These are phyloP conservation scores for Selene dorsalis DNA, from an alignment of 2,797 vertebrate species.

Conservation along the genomic window DNA sequence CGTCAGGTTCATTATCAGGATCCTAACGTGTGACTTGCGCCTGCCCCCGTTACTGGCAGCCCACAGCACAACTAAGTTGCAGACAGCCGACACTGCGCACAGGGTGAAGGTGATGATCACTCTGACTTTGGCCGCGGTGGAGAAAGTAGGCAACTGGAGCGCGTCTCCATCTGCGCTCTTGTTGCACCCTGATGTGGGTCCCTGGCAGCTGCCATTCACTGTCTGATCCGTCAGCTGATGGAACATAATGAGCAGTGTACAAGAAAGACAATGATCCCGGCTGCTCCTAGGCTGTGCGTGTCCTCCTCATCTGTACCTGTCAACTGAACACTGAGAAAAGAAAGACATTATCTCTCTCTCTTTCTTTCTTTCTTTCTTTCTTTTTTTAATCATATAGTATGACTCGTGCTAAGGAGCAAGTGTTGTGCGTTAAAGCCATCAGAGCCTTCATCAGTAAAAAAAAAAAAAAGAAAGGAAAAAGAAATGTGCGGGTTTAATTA, in stretches of 20 bases:
- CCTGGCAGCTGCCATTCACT: constrained; percentile 76
- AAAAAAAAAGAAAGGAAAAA: too few species aligned
- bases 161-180: constrained; percentile 64
- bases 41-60: constrained; percentile 80
- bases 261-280: neutral
- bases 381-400: too few species aligned
- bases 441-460: too few species aligned
- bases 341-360: neutral
- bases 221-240: constrained; percentile 72
- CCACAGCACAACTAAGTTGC: constrained; percentile 85
- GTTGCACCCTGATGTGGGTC: constrained; percentile 59
- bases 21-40: constrained; percentile 86
- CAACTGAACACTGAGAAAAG: constrained; percentile 22
- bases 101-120: constrained; percentile 86
- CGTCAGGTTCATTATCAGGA: constrained; percentile 87
- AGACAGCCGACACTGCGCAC: constrained; percentile 83
- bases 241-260: constrained; percentile 67
- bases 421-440: too few species aligned
- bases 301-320: constrained; percentile 22
- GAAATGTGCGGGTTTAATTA: neutral
- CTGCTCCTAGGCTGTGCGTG: neutral
- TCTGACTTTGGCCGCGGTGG: constrained; percentile 85
- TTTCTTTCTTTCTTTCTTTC: too few species aligned
- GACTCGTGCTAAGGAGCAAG: neutral
- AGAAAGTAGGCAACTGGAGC: constrained; percentile 86